Evolutionary conservation across 2,797 vertebrate genomes (phyloP).

Genomic region (Cuculus canorus): DNA sequence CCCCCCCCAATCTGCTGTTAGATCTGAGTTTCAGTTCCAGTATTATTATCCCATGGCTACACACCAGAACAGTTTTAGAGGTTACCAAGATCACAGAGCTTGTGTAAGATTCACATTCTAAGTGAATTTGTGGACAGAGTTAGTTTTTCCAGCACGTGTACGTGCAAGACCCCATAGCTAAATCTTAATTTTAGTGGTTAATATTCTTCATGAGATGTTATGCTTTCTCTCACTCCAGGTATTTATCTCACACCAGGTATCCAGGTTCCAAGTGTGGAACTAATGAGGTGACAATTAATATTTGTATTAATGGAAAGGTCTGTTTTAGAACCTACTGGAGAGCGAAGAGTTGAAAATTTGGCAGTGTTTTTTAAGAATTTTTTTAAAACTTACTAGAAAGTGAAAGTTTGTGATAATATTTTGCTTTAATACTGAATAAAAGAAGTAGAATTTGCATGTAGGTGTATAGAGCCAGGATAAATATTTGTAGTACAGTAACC

Average conservation of each 20-base stretch:
- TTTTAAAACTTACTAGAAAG: background rate
- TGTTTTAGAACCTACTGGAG: slow-evolving; percentile 13
- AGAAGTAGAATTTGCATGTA: background rate
- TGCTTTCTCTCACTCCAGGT: slow-evolving; percentile 25
- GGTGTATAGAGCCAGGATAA: background rate
- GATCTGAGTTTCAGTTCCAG: slow-evolving; percentile 16
- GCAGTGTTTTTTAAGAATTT: background rate
- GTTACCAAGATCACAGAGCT: background rate
- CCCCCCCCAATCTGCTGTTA: background rate
- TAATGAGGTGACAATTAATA: slow-evolving; percentile 27
- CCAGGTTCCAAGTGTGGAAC: background rate
- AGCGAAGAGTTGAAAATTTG: slow-evolving; percentile 31
- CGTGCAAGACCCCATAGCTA: background rate
- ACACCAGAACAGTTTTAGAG: background rate
- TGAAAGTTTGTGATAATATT: background rate
- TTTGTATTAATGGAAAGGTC: slow-evolving; percentile 16
- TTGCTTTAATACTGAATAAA: background rate
- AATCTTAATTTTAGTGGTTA: slow-evolving; percentile 2
- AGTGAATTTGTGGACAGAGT: slow-evolving; percentile 11
- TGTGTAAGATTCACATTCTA: background rate
- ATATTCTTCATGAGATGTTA: slow-evolving; percentile 31
- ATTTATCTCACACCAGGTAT: too few species aligned
- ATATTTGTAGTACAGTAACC: background rate
- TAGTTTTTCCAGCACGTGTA: background rate
- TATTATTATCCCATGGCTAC: slow-evolving; percentile 4